phyloP scores from a whole-genome alignment of 2,113 vertebrate species.

The Grantiella picta region DNA sequence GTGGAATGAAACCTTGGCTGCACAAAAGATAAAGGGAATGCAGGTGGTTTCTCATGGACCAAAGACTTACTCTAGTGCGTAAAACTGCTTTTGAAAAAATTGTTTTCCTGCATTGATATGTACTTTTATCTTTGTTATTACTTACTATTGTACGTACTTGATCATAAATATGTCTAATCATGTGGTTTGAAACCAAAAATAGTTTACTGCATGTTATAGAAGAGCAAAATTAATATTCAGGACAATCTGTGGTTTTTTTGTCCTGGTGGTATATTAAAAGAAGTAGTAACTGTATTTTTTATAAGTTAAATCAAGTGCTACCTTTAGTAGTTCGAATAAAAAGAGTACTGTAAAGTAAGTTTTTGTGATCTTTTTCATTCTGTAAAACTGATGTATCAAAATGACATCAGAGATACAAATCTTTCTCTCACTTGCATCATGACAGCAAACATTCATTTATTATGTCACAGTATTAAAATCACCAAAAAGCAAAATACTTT shows the following conservation, averaged over 20 bases:
- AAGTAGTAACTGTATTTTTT: background rate
- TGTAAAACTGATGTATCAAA: background rate
- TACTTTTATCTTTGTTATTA: background rate
- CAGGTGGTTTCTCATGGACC: background rate
- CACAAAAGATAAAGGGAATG: background rate
- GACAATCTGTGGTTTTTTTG: background rate
- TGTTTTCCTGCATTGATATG: background rate
- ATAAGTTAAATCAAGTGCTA: background rate
- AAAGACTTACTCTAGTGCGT: background rate
- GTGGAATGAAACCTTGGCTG: background rate
- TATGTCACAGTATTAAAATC: background rate
- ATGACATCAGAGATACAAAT: background rate
- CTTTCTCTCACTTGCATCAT: background rate
- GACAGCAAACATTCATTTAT: background rate
- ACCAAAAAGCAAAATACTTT: background rate
- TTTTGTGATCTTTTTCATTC: background rate
- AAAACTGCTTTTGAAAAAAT: background rate
- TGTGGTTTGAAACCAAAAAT: background rate
- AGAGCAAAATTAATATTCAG: background rate
- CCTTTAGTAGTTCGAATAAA: background rate
- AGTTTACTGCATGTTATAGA: background rate
- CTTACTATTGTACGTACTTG: background rate
- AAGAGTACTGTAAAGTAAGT: background rate
- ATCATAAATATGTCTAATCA: background rate
- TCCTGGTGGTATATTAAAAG: background rate